Evolutionary conservation across 2,113 vertebrate species (phyloP), one percentile per base, ranked within the genome.

Genomic region (Neodontobutis hainanensis): DNA sequence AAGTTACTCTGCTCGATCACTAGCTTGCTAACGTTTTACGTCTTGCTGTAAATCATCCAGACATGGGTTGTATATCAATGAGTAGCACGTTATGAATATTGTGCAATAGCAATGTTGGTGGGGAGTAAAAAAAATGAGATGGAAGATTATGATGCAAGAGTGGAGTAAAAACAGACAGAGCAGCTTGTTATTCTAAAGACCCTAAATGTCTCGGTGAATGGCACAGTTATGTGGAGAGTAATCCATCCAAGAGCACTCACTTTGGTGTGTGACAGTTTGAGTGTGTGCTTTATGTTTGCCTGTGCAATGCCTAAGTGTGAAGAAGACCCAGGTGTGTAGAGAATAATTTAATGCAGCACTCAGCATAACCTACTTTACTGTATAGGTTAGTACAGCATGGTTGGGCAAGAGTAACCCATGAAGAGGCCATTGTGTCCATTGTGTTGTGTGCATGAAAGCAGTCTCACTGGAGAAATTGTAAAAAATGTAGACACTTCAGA

Each of bases 21-120:
- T 72, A 72, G 73, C 79, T 70, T 6, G 8, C 34, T 79, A 84
- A 86, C 79, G 58, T 82, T 78, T 84, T 70, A 80, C 74, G 68
- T 69, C 72, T 52, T 58, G 8, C 7, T 16, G 14, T 74, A 73
- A 77, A 66, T 76, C 68, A 68, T 55, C 11, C 0, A 4, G 62
- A 83, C 42, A 51, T 68, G 78, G 3, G 60, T 35, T 68, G 72
- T 68, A 65, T 69, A 69, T 75, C 57, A 72, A 65, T 60, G 53
- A 63, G 57, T 5, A 47, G 61, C 40, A 36, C 57, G 49, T 61
- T 48, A 27, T 47, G 60, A 77, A 62, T 63, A 68, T 16, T 68
- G 45, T 34, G 50, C 45, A 61, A 40, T 32, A 44, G 40, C 36
- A 46, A 6, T 66, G 40, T 57, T 61, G 19, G 27, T 44, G 16